Conservation (phyloP, 2,797 vertebrate genomes). For the Brachymystax lenok region DNA sequence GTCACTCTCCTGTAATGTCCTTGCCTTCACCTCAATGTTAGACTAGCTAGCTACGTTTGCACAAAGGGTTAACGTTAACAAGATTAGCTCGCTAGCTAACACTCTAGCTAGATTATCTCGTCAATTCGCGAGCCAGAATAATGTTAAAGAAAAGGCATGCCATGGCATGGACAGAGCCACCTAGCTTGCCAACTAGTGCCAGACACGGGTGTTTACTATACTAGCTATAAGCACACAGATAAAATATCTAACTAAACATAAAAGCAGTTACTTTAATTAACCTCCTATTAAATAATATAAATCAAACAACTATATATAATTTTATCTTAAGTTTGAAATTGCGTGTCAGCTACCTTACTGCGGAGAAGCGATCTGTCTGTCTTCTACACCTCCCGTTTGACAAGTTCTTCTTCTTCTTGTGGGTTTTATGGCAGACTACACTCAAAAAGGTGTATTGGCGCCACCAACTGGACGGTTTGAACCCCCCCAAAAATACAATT, state of each 20-base stretch:
- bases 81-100: too few relatives aligned
- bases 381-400: slow-evolving; percentile 3
- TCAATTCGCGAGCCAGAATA: too few relatives aligned
- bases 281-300: neutral
- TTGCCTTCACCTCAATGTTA: neutral
- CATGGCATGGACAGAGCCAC: too few relatives aligned
- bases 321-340: neutral
- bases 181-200: neutral
- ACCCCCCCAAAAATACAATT: too few relatives aligned
- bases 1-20: neutral
- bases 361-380: slow-evolving; percentile 9
- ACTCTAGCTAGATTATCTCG: too few relatives aligned
- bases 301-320: neutral
- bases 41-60: neutral
- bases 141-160: neutral
- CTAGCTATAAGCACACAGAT: neutral
- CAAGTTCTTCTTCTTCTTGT: too few relatives aligned
- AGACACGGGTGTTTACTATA: neutral
- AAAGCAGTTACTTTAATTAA: neutral
- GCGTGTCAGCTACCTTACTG: slow-evolving; percentile 32
- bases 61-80: too few relatives aligned
- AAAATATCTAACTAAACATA: neutral
- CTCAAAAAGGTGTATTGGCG: too few relatives aligned
- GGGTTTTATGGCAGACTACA: too few relatives aligned
- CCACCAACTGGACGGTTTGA: too few relatives aligned